Base-by-base conservation (phyloP, 2,797 vertebrate species). In the Rhynchonycteris naso region DNA sequence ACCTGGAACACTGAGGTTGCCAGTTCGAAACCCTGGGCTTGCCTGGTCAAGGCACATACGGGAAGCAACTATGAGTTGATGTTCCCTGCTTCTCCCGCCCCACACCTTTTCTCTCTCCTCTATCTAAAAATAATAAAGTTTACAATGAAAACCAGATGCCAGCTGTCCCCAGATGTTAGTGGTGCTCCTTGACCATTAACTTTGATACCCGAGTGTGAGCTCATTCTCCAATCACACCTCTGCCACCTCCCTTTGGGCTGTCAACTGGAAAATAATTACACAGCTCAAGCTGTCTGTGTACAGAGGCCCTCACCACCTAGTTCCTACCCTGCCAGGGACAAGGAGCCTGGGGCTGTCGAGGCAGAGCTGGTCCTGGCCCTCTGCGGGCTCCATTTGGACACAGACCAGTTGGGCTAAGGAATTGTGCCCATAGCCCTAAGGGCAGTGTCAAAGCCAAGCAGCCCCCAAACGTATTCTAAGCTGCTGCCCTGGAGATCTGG, bases 161-260 rank as follows among this genome's bases (percentile, higher is more conserved):
- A 99, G 98, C 89, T 98, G 98, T 97, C 99, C 99, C 99, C 99
- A 99, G 94, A 99, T 80, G 4, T 99, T 99, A 97, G 98, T 0
- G 98, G 98, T 87, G 99, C 98, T 30, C 98, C 96, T 97, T 98
- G 98, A 4, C 99, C 98, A 99, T 99, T 96, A 98, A 97, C 95
- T 98, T 99, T 90, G 99, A 96, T 97, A 99, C 99, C 78, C 98
- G 98, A 33, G 96, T 98, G 98, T 99, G 99, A 94, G 98, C 98
- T 98, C 33, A 2, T 3, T 99, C 99, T 97, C 99, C 98, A 97
- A 99, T 99, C 97, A 99, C 99, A 97, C 99, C 98, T 98, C 99
- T 99, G 84, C 97, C 98, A 93, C 99, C 99, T 68, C 99, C 99
- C 97, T 99, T 98, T 88, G 98, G 98, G 98, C 99, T 97, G 99